These are phyloP conservation scores for Styela clava DNA, from an alignment of 23 tunicate species.

Conservation along the genomic window DNA sequence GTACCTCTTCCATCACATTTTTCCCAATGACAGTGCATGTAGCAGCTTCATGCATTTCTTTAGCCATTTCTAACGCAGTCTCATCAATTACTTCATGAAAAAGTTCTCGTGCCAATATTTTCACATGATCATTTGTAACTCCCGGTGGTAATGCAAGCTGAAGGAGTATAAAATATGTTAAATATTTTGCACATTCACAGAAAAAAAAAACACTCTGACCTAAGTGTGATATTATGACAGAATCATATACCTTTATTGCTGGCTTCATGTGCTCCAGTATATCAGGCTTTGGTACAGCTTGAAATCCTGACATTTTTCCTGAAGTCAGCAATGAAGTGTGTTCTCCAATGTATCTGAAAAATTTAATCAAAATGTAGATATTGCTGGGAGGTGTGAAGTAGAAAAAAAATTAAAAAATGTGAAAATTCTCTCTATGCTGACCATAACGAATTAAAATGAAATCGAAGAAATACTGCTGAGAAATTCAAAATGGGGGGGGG, in stretches of 20 bases:
- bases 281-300: neutral
- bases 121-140: slow-evolving; percentile 20
- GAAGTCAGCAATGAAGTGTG: slow-evolving; percentile 30
- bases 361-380: neutral
- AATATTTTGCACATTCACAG: neutral
- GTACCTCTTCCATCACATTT: slow-evolving; percentile 11
- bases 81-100: slow-evolving; percentile 60
- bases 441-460: too few species aligned
- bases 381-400: too few species aligned
- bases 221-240: neutral
- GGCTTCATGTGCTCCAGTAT: neutral
- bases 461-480: too few species aligned
- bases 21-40: neutral
- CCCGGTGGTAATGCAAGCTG: slow-evolving; percentile 2
- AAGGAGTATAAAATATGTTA: neutral
- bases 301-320: slow-evolving; percentile 1
- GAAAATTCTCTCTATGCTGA: too few species aligned
- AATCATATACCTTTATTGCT: slow-evolving; percentile 1
- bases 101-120: slow-evolving; percentile 42
- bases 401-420: too few species aligned
- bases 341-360: slow-evolving; percentile 57
- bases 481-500: too few species aligned
- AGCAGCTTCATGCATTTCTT: slow-evolving; percentile 1
- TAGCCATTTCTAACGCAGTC: slow-evolving; percentile 14
- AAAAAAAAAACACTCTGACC: neutral